Evolutionary conservation across 2,888 invertebrate genomes (phyloP).

Genomic region (Xestia xanthographa): DNA sequence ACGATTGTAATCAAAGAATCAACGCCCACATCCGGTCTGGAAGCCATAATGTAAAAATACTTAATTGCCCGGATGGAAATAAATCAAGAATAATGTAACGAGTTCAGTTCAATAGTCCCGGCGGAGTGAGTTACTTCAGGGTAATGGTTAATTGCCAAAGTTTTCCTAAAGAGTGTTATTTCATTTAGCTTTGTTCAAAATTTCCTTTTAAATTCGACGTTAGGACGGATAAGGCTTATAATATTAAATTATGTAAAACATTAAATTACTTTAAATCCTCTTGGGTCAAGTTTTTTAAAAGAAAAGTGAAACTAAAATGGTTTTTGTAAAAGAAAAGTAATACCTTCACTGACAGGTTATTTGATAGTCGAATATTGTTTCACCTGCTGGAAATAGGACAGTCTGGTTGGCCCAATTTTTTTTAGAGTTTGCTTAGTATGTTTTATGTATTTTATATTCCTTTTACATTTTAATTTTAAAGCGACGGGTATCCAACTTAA

Average conservation of each 20-base stretch:
- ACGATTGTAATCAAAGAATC: neutral
- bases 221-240: constrained; percentile 6
- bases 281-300: constrained; percentile 33
- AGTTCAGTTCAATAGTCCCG: constrained; percentile 37
- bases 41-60: neutral
- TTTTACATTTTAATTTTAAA: neutral
- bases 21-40: neutral
- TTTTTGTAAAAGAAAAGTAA: constrained; percentile 19
- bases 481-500: neutral
- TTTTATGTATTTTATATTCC: neutral
- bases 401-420: neutral
- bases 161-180: constrained; percentile 36
- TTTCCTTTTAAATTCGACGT: constrained; percentile 36
- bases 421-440: neutral
- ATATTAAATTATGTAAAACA: constrained; percentile 27
- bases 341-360: constrained; percentile 2
- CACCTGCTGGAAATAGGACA: neutral
- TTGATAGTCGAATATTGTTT: constrained; percentile 37
- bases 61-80: constrained; percentile 18
- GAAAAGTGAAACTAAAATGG: constrained; percentile 13
- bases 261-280: constrained; percentile 41
- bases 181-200: constrained; percentile 37
- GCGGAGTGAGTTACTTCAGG: constrained; percentile 43
- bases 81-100: constrained; percentile 39
- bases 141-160: constrained; percentile 55